Base-by-base conservation (phyloP, 2,113 vertebrate species). In the Petromus typicus region DNA sequence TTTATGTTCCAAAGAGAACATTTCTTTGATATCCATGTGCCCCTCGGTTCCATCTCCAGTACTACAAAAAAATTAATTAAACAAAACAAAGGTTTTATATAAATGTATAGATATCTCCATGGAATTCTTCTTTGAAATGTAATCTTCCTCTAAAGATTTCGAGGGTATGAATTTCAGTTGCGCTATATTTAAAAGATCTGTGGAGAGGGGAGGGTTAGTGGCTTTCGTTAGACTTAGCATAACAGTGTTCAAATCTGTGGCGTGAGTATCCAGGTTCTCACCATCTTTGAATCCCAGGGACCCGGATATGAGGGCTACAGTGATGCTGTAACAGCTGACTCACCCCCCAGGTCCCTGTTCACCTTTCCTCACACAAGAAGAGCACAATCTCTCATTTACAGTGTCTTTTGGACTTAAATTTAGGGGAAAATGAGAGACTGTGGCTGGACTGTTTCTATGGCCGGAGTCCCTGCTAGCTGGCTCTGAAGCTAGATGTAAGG, bases 71-170 rank as follows among this genome's bases (percentile, higher is more conserved):
- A 12, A 14, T 16, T 18, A 86, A 86, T 23, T 30, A 66, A 30
- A 37, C 30, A 69, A 63, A 63, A 40, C 10, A 17, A 8, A 22
- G n/a, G 0, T 76, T 23, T 54, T 90, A 32, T 93, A 89, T 13
- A 76, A 20, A 61, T 86, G 63, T 7, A 22, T 30, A 48, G 87
- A 48, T 76, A 79, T 81, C 64, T 95, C 73, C 71, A 12, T 93
- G 17, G 8, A 30, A 88, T 59, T 91, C 43, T 89, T 84, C 81
- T 87, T 87, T 86, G 79, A 89, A 73, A 79, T 59, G 16, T n/a
- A 1, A 48, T 81, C 59, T 96, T 89, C 25, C 37, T 86, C 75
- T 30, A 61, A 76, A 93, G 61, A 71, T 71, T 86, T 89, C 86
- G 69, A 93, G 73, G 64, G 25, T 93, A 11, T 67, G 45, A 83